Evolutionary conservation across 37 sponge, comb jelly and placozoan genomes (phyloP).

Genomic region (Halisarca cf. caerulea): DNA sequence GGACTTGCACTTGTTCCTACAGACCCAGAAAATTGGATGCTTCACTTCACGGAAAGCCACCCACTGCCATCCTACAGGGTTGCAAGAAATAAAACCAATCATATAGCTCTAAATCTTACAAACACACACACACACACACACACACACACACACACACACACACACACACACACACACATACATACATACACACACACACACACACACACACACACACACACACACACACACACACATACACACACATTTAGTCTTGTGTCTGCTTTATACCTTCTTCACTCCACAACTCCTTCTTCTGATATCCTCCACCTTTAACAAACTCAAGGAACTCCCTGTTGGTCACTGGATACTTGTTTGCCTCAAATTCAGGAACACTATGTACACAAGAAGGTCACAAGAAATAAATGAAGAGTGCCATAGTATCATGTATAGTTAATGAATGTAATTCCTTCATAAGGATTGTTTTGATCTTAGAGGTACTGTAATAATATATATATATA

Average conservation of each 20-base stretch:
- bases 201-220: no score
- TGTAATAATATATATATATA: neutral
- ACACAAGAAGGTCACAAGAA: neutral
- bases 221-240: neutral
- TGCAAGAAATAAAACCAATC: neutral
- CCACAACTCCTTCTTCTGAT: constrained; percentile 70
- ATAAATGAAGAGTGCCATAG: no score
- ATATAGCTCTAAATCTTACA: no score
- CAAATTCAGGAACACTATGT: constrained; percentile 79
- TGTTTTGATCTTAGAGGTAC: neutral
- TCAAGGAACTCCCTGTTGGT: constrained; percentile 82
- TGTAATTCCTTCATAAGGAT: no score
- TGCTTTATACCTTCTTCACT: constrained; percentile 79
- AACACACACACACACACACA: no score
- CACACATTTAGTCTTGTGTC: neutral
- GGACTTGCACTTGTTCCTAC: constrained; percentile 73
- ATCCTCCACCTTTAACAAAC: constrained; percentile 82
- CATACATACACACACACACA: no score
- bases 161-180: no score
- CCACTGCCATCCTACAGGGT: constrained; percentile 83
- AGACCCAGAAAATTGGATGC: constrained; percentile 94
- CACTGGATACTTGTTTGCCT: constrained; percentile 68
- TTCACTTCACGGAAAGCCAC: constrained; percentile 51
- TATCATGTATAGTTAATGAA: no score
- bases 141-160: no score